Percentiles rank a stretch among this genome's conserved stretches.
These are phyloP conservation scores for Mionectes macconnelli DNA, from an alignment of 2,113 vertebrate genomes.

Conservation along the genomic window DNA sequence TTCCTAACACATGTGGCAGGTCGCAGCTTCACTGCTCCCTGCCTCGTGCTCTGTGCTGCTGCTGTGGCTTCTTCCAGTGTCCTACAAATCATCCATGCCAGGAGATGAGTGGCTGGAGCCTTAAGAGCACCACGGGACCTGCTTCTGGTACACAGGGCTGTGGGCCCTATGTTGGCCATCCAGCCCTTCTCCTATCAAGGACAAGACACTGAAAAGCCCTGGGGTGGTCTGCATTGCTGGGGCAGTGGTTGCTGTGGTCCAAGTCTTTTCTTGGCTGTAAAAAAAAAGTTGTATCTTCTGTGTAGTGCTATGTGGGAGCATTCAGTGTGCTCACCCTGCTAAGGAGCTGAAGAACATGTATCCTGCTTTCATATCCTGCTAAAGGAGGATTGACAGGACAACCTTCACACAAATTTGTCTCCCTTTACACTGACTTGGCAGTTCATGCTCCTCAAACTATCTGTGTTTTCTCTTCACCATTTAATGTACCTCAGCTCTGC, in stretches of 20 bases:
- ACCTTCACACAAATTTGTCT: background rate
- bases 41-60: fast-evolving
- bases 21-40: background rate
- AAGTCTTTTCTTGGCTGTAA: background rate
- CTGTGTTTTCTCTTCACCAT: background rate
- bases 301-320: background rate
- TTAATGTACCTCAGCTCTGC: background rate
- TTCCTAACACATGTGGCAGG: background rate
- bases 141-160: background rate
- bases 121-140: fast-evolving
- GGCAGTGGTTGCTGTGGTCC: background rate
- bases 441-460: background rate
- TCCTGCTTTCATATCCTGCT: background rate
- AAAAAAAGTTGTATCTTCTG: background rate
- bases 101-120: background rate
- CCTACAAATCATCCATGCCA: background rate
- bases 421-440: background rate
- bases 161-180: fast-evolving
- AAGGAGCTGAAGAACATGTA: background rate
- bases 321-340: fast-evolving
- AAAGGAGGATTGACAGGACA: background rate
- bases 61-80: background rate
- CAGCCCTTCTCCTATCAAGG: background rate
- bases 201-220: fast-evolving
- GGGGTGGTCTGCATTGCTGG: background rate